These are phyloP conservation scores for Clavelina lepadiformis DNA, from an alignment of 23 tunicate genomes.

Conservation along the genomic window DNA sequence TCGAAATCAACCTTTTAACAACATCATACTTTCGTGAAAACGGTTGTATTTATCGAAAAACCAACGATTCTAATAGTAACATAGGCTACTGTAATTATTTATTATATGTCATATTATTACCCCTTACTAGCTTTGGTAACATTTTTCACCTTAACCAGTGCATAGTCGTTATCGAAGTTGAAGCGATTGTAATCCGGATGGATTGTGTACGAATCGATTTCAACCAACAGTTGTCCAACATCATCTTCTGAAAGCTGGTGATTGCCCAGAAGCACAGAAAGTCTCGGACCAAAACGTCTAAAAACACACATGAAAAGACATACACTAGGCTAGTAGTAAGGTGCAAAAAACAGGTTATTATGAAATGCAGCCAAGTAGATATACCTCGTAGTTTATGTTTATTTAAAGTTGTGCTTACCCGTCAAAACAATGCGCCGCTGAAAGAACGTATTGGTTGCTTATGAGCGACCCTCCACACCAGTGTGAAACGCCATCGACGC, in stretches of 20 bases:
- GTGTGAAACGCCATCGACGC: background rate
- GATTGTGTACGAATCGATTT: background rate
- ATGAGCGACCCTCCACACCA: constrained; percentile 20
- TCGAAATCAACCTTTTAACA: no score
- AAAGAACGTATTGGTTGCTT: background rate
- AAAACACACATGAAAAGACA: background rate
- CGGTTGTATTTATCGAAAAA: no score
- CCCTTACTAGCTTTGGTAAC: background rate
- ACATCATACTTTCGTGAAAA: no score
- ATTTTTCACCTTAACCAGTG: constrained; percentile 7
- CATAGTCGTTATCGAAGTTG: constrained; percentile 11
- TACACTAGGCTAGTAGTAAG: no score
- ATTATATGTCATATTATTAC: no score
- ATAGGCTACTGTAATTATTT: no score
- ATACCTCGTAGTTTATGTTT: no score
- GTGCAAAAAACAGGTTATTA: no score
- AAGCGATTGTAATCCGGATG: constrained; percentile 8
- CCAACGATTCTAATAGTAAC: no score
- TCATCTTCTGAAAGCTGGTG: constrained; percentile 4
- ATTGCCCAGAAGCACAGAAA: constrained; percentile 11
- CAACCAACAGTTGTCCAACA: background rate
- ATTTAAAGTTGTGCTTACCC: no score
- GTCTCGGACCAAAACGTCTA: background rate
- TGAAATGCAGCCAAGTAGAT: no score
- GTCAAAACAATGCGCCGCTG: constrained; percentile 29